Evolutionary conservation across 2,113 vertebrate genomes (phyloP), one percentile per base, ranked within the genome.

Genomic region (Orthonyx spaldingii): DNA sequence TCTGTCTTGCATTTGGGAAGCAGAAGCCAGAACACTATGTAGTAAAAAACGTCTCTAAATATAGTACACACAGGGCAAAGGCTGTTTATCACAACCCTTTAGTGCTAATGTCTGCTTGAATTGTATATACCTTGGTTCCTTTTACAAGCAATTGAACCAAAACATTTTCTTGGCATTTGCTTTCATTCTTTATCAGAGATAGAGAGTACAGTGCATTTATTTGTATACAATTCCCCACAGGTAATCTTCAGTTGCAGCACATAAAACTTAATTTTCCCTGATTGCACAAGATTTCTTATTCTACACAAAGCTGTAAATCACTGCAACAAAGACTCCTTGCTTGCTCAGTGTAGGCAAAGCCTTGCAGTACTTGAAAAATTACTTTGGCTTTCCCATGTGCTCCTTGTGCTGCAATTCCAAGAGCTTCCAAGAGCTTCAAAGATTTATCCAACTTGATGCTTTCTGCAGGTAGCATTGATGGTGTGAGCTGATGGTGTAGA

Each of bases 221-320:
- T 96, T 89, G 69, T 81, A 60, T 81, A n/a, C 0, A 0, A 89
- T 89, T 84, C 80, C 91, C 93, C 76, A 93, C 60, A 94, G 93
- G 94, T 95, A 89, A 82, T 94, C 77, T 87, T 93, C 69, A 82
- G 80, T 66, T 92, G 83, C 83, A 94, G 64, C 56, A 68, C 60
- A 92, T 95, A 93, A 97, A 95, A 93, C 68, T 86, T 96, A 84
- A 92, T 94, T 97, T 95, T 94, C 39, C 94, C 80, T n/a, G 21
- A 89, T 94, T 94, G 89, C 69, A 68, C 42, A 53, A 92, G 89
- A 94, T 94, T 94, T 95, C 87, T 92, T 87, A 47, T 75, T 95
- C 77, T 81, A 60, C 68, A 71, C 35, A 14, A 92, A 84, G 89
- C 37, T 96, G 76, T 94, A 93, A 94, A 95, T 96, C 95, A 93